Conservation (phyloP, 2,888 invertebrate genomes). For the Thecophora atra region DNA sequence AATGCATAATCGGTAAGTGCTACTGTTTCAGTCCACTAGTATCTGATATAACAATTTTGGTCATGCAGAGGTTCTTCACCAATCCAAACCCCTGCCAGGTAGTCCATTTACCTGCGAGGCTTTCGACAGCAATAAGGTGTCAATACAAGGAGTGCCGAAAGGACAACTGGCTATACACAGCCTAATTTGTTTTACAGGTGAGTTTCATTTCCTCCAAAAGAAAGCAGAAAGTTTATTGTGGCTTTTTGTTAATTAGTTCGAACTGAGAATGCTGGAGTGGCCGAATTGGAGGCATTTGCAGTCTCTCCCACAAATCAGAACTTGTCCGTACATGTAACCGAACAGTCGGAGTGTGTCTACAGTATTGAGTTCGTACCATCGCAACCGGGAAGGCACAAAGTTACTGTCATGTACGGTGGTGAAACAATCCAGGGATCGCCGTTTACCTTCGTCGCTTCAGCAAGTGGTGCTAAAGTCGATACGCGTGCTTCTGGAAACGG, state of each 20-base stretch:
- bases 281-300: slow-evolving; percentile 87
- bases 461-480: slow-evolving; percentile 68
- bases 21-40: neutral
- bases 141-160: slow-evolving; percentile 79
- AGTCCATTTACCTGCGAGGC: slow-evolving; percentile 95
- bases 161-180: slow-evolving; percentile 84
- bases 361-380: slow-evolving; percentile 86
- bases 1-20: slow-evolving; percentile 72
- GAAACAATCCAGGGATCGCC: slow-evolving; percentile 69
- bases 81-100: slow-evolving; percentile 88
- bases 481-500: slow-evolving; percentile 75
- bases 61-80: slow-evolving; percentile 84
- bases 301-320: slow-evolving; percentile 87
- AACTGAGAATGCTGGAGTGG: slow-evolving; percentile 83
- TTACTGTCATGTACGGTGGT: slow-evolving; percentile 77
- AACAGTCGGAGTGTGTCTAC: slow-evolving; percentile 75
- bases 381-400: slow-evolving; percentile 76
- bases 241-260: slow-evolving; percentile 70
- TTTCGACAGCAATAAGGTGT: slow-evolving; percentile 86
- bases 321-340: slow-evolving; percentile 80
- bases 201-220: slow-evolving; percentile 49
- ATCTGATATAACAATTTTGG: neutral
- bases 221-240: neutral
- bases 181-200: slow-evolving; percentile 82
- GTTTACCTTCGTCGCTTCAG: slow-evolving; percentile 71